Conservation (phyloP, 2,113 vertebrate genomes). For the Equus przewalskii region DNA sequence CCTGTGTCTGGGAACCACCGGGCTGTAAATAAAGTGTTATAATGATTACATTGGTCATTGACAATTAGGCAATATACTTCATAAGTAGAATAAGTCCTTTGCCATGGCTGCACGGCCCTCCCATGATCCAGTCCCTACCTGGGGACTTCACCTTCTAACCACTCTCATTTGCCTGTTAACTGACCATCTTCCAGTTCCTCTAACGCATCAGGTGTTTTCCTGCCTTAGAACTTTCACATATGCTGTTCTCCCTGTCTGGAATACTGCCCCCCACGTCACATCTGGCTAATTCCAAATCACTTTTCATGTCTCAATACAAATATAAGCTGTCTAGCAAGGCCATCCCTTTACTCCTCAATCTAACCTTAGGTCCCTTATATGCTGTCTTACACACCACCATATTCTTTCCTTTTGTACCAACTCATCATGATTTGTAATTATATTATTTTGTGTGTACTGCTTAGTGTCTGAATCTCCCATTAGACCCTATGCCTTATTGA, state of each 20-base stretch:
- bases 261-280: background rate
- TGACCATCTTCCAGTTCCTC: background rate
- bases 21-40: constrained; percentile 79
- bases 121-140: background rate
- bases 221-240: background rate
- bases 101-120: background rate
- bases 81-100: background rate
- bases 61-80: background rate
- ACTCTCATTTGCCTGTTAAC: background rate
- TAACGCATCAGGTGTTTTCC: background rate
- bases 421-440: background rate
- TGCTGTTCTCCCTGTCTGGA: background rate
- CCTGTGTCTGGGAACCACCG: constrained; percentile 89
- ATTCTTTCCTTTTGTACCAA: background rate
- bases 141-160: background rate
- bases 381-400: background rate
- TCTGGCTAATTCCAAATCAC: constrained; percentile 26
- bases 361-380: background rate
- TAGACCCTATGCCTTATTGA: background rate
- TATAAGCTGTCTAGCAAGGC: background rate
- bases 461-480: constrained; percentile 30
- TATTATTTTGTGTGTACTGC: background rate
- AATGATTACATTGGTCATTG: background rate
- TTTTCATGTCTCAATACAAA: constrained; percentile 10
- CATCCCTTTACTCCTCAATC: background rate